Percentiles rank a stretch among this genome's conserved stretches.
Evolutionary conservation across 2,113 vertebrate genomes (phyloP).

Genomic region (Brachirus orientalis): DNA sequence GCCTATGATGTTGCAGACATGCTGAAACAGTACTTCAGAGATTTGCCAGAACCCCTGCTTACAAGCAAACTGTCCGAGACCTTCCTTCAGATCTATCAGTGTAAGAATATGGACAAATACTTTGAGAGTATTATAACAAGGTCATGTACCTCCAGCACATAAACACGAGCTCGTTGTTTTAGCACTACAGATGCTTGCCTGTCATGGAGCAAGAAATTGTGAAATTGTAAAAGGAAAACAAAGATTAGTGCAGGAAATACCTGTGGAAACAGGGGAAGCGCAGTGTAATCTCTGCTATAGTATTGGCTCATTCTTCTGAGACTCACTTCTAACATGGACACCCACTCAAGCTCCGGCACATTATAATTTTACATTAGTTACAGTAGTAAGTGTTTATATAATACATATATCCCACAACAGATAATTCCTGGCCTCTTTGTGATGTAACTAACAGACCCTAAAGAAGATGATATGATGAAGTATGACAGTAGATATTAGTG

Average conservation of each 20-base stretch:
- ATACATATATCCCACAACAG: constrained; percentile 11
- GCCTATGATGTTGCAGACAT: constrained; percentile 97
- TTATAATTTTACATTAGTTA: neutral
- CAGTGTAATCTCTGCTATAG: neutral
- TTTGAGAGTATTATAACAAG: neutral
- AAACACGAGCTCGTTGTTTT: constrained; percentile 17
- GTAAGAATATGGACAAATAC: constrained; percentile 81
- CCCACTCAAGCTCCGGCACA: neutral
- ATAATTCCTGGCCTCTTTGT: constrained; percentile 10
- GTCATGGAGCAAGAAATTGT: constrained; percentile 22
- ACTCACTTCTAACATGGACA: constrained; percentile 3
- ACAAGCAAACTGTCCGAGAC: constrained; percentile 96
- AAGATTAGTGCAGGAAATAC: constrained; percentile 60
- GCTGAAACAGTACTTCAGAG: constrained; percentile 98
- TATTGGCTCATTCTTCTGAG: neutral
- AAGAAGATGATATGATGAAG: constrained; percentile 20
- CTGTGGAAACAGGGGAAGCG: constrained; percentile 40
- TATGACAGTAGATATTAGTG: constrained; percentile 7
- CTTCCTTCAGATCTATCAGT: constrained; percentile 97
- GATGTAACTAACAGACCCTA: neutral
- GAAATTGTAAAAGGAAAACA: constrained; percentile 43
- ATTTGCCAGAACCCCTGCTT: constrained; percentile 94
- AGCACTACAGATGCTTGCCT: constrained; percentile 23
- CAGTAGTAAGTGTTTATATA: constrained; percentile 22
- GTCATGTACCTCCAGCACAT: neutral